Percentiles rank a stretch among this genome's conserved stretches.
phyloP scores from a whole-genome alignment of 2,797 vertebrate genomes.

The Morus bassanus region DNA sequence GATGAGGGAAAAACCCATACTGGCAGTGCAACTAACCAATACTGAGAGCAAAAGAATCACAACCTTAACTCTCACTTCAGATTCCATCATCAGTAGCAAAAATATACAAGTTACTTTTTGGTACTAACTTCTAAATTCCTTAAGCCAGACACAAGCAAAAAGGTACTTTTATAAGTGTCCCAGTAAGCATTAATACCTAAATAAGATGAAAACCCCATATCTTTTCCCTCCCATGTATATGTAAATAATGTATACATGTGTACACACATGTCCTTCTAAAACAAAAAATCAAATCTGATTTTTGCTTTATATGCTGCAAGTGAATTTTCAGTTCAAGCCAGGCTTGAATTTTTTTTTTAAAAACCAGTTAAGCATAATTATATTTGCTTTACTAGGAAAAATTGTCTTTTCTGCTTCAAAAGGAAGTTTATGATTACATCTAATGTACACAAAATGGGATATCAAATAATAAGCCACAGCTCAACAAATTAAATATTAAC shows the following conservation, averaged over 20 bases:
- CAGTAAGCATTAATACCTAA: neutral
- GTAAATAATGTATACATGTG: neutral
- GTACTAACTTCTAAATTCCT: neutral
- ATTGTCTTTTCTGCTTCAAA: neutral
- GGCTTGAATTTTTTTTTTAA: neutral
- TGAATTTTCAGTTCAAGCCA: neutral
- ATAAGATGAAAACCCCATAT: neutral
- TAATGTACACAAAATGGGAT: neutral
- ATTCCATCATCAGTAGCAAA: neutral
- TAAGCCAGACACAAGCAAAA: neutral
- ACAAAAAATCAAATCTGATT: neutral
- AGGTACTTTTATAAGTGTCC: neutral
- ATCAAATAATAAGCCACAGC: neutral
- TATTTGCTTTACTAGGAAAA: neutral
- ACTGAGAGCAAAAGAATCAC: neutral
- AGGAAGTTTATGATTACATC: neutral
- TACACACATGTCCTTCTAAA: neutral
- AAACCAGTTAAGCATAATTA: neutral
- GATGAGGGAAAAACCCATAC: neutral
- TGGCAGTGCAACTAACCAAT: neutral
- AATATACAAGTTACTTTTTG: neutral
- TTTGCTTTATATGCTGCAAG: slow-evolving; percentile 3
- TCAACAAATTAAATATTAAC: neutral
- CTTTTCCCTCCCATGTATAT: neutral
- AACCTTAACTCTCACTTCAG: neutral